Evolutionary conservation across 2,888 invertebrate species (phyloP), one percentile per base, ranked within the genome.

Genomic region (Eurytoma californica): DNA sequence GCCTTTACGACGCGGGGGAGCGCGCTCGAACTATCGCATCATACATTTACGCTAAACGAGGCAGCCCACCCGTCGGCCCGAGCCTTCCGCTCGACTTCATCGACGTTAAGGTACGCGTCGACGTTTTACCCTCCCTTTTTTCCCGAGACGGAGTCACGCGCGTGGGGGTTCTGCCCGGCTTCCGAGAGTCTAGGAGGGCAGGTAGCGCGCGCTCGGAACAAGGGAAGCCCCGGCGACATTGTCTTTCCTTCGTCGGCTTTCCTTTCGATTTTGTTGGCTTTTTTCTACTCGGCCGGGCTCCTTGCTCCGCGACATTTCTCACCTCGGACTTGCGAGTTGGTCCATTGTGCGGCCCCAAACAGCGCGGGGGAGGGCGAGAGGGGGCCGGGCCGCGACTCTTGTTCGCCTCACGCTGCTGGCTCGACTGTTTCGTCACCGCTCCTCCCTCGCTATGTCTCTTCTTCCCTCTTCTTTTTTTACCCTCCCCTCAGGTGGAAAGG

Each of bases 181-280:
- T 28, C 60, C 39, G 39, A 2, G 24, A 24, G 24, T 24, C 24
- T 1, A 2, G 24, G 24, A 9, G 39, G 39, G 39, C 3, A 39
- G 39, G 60, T 63, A 20, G 51, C 67, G 51, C 13, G 63, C 18
- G 66, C 70, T 24, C 12, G 58, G 58, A 70, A 77, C 65, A 77
- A 65, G 49, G 18, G 69, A 69, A 72, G 51, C 63, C 57, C 53
- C 16, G 9, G 12, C 65, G 74, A 55, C 74, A 58, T 69, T 74
- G 73, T 74, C 69, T 68, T 68, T 73, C 67, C 73, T 55, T 57
- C 65, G 69, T 53, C 24, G 61, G 58, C 66, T 67, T 72, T 78
- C 80, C 75, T 81, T 78, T 79, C 73, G 76, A 79, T 79, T 79
- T 65, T 73, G 51, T 68, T 79, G 68, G 55, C 66, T 55, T 73